Percentiles rank a stretch among this genome's conserved stretches.
Evolutionary conservation across 2,797 vertebrate species (phyloP).

Genomic region (Sebastiscus tertius): DNA sequence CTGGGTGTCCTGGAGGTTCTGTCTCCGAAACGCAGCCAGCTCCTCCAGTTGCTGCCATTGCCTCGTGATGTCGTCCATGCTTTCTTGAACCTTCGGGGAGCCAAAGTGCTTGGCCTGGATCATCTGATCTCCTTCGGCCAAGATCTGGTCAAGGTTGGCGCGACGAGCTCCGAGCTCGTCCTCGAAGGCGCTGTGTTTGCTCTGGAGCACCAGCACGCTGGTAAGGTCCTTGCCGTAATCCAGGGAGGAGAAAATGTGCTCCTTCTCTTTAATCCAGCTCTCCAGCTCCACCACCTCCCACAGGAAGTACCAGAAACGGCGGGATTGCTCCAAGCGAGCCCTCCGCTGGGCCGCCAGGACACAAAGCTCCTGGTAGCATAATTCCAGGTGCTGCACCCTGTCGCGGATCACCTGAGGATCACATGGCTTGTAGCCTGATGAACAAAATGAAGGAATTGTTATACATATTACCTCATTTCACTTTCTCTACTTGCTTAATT

Average conservation of each 20-base stretch:
- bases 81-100: conserved; percentile 81
- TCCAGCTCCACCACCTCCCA: conserved; percentile 95
- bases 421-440: conserved; percentile 94
- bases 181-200: conserved; percentile 93
- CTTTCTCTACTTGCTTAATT: too few relatives aligned
- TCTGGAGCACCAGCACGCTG: conserved; percentile 90
- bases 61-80: conserved; percentile 81
- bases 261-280: conserved; percentile 96
- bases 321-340: conserved; percentile 89
- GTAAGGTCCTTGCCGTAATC: conserved; percentile 96
- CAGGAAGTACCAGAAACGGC: conserved; percentile 92
- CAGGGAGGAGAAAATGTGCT: conserved; percentile 93
- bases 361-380: conserved; percentile 90
- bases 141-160: conserved; percentile 81
- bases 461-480: too few relatives aligned
- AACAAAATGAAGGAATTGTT: not conserved
- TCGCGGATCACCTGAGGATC: conserved; percentile 94
- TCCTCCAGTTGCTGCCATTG: conserved; percentile 94
- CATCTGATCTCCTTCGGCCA: conserved; percentile 86
- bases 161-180: conserved; percentile 90
- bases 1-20: conserved; percentile 89
- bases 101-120: conserved; percentile 85
- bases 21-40: conserved; percentile 90
- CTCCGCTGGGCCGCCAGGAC: conserved; percentile 86
- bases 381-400: conserved; percentile 90